Evolutionary conservation across 2,888 invertebrate species (phyloP).

Genomic region (Alsophila aescularia): DNA sequence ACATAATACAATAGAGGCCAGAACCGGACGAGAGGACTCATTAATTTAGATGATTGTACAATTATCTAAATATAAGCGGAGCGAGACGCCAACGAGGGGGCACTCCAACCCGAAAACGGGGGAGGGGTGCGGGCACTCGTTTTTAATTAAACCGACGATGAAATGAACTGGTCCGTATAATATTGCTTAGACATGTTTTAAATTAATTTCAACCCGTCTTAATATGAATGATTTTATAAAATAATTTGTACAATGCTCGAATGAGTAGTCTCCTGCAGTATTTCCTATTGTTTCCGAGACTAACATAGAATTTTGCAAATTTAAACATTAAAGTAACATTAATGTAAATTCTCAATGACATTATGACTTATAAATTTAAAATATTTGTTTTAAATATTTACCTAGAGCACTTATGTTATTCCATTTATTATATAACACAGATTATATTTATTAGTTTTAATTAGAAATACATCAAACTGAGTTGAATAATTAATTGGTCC

Average conservation of each 20-base stretch:
- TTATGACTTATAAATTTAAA: too few species aligned
- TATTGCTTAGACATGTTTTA: slow-evolving; percentile 84
- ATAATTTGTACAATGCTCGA: slow-evolving; percentile 40
- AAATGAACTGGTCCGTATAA: slow-evolving; percentile 84
- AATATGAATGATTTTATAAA: slow-evolving; percentile 65
- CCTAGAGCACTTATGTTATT: too few species aligned
- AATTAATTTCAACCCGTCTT: slow-evolving; percentile 80
- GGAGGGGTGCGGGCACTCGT: slow-evolving; percentile 82
- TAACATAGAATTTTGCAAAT: too few species aligned
- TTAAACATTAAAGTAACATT: too few species aligned
- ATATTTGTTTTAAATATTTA: too few species aligned
- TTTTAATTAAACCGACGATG: slow-evolving; percentile 84
- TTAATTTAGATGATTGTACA: slow-evolving; percentile 85
- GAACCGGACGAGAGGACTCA: slow-evolving; percentile 83
- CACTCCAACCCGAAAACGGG: slow-evolving; percentile 79
- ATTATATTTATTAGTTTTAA: background rate
- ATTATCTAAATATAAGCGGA: slow-evolving; percentile 85
- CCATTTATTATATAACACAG: background rate
- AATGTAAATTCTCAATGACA: too few species aligned
- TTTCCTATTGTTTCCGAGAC: too few species aligned
- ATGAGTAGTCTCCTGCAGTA: too few species aligned
- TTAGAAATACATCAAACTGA: background rate
- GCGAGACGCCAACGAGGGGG: slow-evolving; percentile 78
- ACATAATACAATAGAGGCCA: slow-evolving; percentile 79
- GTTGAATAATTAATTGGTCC: slow-evolving; percentile 20